These are phyloP conservation scores for Chaetodon trifascialis DNA, from an alignment of 2,113 vertebrate genomes.

Conservation along the genomic window DNA sequence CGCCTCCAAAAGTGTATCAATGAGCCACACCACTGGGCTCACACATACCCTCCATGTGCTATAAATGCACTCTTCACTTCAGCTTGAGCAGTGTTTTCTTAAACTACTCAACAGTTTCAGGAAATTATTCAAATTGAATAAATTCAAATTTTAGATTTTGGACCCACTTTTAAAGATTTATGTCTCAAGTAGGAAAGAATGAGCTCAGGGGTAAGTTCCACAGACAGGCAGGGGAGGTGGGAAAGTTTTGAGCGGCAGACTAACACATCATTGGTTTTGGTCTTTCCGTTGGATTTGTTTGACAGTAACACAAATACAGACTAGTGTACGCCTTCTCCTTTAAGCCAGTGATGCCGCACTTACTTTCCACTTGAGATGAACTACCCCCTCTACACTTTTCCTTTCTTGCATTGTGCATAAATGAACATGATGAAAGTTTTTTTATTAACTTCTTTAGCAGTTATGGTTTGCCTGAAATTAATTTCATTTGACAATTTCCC, in stretches of 20 bases:
- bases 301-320: not conserved
- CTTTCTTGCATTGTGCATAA: not conserved
- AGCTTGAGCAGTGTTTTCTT: not conserved
- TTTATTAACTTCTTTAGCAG: not conserved
- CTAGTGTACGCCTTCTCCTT: too few species aligned
- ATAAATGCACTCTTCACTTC: not conserved
- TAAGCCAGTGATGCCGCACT: not conserved
- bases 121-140: not conserved
- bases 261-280: not conserved
- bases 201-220: not conserved
- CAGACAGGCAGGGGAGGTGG: not conserved
- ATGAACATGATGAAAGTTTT: not conserved
- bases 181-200: not conserved
- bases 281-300: not conserved
- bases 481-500: constrained; percentile 1
- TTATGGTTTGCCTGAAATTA: not conserved
- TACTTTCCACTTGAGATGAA: not conserved
- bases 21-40: not conserved
- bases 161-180: not conserved
- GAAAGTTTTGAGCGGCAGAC: not conserved
- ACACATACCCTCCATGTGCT: not conserved
- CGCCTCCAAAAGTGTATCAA: not conserved
- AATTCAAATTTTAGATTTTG: not conserved
- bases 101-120: not conserved
- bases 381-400: not conserved